Conservation (phyloP, 2,888 invertebrate species). For the Ormia ochracea region DNA sequence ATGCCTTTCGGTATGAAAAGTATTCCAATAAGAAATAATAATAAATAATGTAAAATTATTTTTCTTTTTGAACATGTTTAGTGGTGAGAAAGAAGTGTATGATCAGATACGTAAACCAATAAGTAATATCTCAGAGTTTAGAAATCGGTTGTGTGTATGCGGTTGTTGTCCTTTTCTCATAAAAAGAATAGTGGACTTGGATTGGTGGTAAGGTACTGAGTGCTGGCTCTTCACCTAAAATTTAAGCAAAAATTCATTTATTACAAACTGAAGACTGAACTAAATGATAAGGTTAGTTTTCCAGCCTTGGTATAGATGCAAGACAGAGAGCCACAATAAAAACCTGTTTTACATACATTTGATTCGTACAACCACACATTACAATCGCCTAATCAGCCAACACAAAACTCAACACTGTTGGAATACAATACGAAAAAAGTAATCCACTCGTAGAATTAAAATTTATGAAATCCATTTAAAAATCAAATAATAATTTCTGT, state of each 20-base stretch:
- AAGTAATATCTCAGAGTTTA: no score
- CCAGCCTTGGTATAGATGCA: constrained; percentile 9
- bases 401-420: constrained; percentile 19
- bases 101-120: no score
- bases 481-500: constrained; percentile 20
- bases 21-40: no score
- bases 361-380: constrained; percentile 35
- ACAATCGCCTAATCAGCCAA: constrained; percentile 45
- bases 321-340: constrained; percentile 16
- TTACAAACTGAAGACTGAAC: not conserved
- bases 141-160: no score
- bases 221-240: no score
- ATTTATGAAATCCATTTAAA: constrained; percentile 10
- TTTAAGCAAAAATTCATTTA: not conserved
- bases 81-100: no score
- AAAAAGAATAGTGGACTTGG: no score
- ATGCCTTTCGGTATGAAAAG: no score
- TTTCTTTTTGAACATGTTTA: no score
- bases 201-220: no score
- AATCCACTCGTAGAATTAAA: constrained; percentile 21
- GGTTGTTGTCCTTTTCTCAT: no score
- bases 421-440: constrained; percentile 16
- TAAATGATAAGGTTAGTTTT: not conserved
- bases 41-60: no score
- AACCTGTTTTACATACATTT: constrained; percentile 55